Percentiles rank a stretch among this genome's conserved stretches.
Evolutionary conservation across 2,888 invertebrate genomes (phyloP).

Genomic region (Spisula subtruncata): DNA sequence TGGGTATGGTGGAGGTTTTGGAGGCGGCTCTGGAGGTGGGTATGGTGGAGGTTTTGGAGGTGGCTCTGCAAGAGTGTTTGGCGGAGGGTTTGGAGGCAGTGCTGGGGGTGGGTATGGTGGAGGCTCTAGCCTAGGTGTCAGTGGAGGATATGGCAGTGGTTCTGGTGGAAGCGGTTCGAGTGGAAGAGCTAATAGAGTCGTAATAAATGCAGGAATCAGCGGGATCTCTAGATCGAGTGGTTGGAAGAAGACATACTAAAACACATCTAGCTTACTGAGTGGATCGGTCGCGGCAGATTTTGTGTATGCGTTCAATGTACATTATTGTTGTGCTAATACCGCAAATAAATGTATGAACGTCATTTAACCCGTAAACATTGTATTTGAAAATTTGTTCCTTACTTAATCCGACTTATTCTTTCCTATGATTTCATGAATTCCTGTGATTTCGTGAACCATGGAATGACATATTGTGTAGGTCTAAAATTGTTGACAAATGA

Average conservation of each 20-base stretch:
- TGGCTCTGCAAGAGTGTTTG: constrained; percentile 7
- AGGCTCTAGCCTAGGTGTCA: background rate
- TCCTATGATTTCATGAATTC: too few species aligned
- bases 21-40: constrained; percentile 23
- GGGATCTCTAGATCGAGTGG: background rate
- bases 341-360: too few species aligned
- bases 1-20: background rate
- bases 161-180: background rate
- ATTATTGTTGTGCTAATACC: too few species aligned
- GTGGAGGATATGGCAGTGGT: background rate
- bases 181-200: background rate
- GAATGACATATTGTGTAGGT: too few species aligned
- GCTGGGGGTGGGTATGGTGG: background rate
- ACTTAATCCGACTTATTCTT: too few species aligned
- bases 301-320: too few species aligned
- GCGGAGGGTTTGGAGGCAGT: constrained; percentile 13
- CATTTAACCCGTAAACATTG: too few species aligned
- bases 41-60: constrained; percentile 20
- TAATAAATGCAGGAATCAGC: background rate
- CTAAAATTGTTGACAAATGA: too few species aligned
- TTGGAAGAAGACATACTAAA: constrained; percentile 27
- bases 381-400: too few species aligned
- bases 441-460: too few species aligned
- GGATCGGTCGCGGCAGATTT: too few species aligned
- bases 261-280: too few species aligned